Base-by-base conservation (phyloP, 2,113 vertebrate genomes). In the Nymphicus hollandicus region DNA sequence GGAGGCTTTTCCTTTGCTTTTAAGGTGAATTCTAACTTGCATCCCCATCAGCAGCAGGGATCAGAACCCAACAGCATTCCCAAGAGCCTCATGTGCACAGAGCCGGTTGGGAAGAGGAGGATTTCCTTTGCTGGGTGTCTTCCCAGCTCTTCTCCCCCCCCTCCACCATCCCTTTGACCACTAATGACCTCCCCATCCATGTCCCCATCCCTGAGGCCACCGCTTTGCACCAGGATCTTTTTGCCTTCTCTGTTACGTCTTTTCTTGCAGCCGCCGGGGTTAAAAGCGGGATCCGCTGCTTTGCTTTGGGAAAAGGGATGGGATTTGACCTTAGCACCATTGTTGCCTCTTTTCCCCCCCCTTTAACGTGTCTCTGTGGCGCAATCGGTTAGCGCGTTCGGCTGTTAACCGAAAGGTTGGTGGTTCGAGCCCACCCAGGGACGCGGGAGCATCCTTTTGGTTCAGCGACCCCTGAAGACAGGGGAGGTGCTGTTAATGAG, bases 401-500 rank as follows among this genome's bases (percentile, higher is more conserved):
- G 83, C 97, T 98, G 96, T 97, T 98, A 97, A 98, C 98, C 86
- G 74, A 98, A 97, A 98, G 97, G 97, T 93, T 98, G 97, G 97
- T 98, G 97, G 96, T 98, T 98, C 96, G 68, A 98, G 97, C 95
- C 94, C 96, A 97, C 94, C 96, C 97, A 97, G 97, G 95, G 95
- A 97, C 87, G 97, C 13, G 9, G 3, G 3, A 3, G 6, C 4
- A 13, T 1, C 13, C 10, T 58, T 58, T 58, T 58, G 56, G 1
- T 22, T 3, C 33, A 9, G 8, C 0, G 46, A 14, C 18, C 4
- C 11, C 49, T 11, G 19, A 23, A 1, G n/a, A 20, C 16, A 17
- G 20, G 16, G 25, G 3, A 49, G 43, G 7, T 14, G 28, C 18
- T 5, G 16, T 6, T 27, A 44, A 83, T 17, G 24, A 23, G 11